These are phyloP conservation scores for Ormyrus rosae DNA, from an alignment of 2,888 invertebrate species.

Conservation along the genomic window DNA sequence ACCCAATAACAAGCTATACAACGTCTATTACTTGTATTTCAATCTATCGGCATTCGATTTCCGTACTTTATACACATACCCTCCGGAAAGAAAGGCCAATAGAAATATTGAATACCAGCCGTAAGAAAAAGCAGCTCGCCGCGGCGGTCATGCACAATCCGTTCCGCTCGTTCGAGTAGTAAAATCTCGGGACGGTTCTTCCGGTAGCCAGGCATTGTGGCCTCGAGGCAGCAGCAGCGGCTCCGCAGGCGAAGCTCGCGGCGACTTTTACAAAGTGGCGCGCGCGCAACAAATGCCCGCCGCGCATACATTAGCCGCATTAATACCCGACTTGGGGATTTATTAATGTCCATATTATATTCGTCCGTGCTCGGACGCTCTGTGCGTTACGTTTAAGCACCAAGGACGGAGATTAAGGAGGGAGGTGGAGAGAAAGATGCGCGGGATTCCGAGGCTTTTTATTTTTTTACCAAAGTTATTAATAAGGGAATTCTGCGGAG, in stretches of 20 bases:
- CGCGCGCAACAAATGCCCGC: conserved; percentile 71
- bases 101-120: too few species aligned
- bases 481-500: background rate
- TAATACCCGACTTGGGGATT: conserved; percentile 71
- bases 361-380: conserved; percentile 60
- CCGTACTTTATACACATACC: too few species aligned
- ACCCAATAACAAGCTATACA: too few species aligned
- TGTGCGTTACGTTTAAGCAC: background rate
- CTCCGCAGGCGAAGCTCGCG: conserved; percentile 6
- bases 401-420: conserved; percentile 13
- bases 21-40: too few species aligned
- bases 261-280: conserved; percentile 69
- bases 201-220: conserved; percentile 48
- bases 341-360: conserved; percentile 74
- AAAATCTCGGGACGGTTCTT: background rate
- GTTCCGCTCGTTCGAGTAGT: background rate
- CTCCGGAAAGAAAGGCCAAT: too few species aligned
- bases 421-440: background rate
- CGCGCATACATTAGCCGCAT: conserved; percentile 73
- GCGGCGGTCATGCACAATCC: background rate
- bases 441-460: background rate
- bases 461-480: background rate
- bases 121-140: background rate
- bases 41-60: too few species aligned
- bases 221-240: conserved; percentile 48